Evolutionary conservation across 2,797 vertebrate species (phyloP).

Genomic region (Pipistrellus pipistrellus): DNA sequence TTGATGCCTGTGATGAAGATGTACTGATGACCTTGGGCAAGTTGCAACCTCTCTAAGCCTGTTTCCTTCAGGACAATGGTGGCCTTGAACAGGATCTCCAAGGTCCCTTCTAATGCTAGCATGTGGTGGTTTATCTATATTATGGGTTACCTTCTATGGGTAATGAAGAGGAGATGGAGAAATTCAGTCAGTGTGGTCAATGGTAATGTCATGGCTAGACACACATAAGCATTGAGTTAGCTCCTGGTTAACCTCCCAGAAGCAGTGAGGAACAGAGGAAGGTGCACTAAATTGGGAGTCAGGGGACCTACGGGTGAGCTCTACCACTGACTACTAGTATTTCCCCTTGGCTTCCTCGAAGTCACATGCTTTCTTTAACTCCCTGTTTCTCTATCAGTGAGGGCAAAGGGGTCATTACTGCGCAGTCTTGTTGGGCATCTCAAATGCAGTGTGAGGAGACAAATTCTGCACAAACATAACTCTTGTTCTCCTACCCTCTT

Average conservation of each 20-base stretch:
- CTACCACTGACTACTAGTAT: background rate
- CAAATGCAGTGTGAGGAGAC: background rate
- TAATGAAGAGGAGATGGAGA: background rate
- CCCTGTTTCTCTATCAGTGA: background rate
- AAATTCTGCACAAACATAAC: background rate
- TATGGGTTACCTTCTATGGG: background rate
- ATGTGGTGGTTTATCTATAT: background rate
- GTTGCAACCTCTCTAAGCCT: background rate
- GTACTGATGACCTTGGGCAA: background rate
- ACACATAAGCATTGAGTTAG: background rate
- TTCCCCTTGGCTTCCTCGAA: background rate
- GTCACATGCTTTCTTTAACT: background rate
- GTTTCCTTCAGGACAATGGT: background rate
- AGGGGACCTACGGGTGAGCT: background rate
- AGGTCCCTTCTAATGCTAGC: background rate
- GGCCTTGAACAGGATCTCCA: background rate
- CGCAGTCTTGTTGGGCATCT: background rate
- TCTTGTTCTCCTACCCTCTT: background rate
- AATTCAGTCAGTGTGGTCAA: background rate
- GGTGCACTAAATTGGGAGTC: background rate
- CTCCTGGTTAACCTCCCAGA: background rate
- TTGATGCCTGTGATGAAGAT: background rate
- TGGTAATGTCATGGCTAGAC: background rate
- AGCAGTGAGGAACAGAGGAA: background rate
- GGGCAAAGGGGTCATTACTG: background rate